These are phyloP conservation scores for Tachuris rubrigastra DNA, from an alignment of 2,113 vertebrate species.

Conservation along the genomic window DNA sequence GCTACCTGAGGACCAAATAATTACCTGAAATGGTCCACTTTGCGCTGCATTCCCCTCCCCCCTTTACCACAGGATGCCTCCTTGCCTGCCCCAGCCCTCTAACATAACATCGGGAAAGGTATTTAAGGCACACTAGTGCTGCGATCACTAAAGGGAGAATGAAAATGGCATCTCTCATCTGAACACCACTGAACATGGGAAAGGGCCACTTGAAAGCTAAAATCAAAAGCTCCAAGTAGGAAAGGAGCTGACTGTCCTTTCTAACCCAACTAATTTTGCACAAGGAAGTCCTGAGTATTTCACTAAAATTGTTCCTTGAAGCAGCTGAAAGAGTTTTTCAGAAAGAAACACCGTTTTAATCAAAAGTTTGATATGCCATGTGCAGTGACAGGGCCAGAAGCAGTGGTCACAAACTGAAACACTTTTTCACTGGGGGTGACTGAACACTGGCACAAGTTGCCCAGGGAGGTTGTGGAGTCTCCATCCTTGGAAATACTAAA, in stretches of 20 bases:
- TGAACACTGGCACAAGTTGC: neutral
- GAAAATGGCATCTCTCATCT: neutral
- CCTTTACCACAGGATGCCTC: neutral
- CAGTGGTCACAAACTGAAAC: neutral
- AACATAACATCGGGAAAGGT: neutral
- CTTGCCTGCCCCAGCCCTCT: neutral
- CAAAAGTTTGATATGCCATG: neutral
- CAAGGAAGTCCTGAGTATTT: neutral
- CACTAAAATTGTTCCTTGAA: neutral
- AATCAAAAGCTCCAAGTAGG: neutral
- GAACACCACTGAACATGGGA: neutral
- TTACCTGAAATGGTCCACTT: neutral
- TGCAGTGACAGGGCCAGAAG: neutral
- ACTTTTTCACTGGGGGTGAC: neutral
- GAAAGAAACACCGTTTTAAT: neutral
- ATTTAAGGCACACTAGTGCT: neutral
- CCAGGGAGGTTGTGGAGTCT: neutral
- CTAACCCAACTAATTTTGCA: neutral
- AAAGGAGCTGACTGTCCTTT: neutral
- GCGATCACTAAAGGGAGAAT: neutral
- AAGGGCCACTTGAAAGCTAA: neutral
- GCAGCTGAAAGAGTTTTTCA: neutral
- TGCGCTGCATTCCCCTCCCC: fast-evolving
- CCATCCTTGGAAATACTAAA: neutral
- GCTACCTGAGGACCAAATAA: neutral